Evolutionary conservation across 1,140 invertebrate genomes (phyloP).

Genomic region (Scaptomyza montana): DNA sequence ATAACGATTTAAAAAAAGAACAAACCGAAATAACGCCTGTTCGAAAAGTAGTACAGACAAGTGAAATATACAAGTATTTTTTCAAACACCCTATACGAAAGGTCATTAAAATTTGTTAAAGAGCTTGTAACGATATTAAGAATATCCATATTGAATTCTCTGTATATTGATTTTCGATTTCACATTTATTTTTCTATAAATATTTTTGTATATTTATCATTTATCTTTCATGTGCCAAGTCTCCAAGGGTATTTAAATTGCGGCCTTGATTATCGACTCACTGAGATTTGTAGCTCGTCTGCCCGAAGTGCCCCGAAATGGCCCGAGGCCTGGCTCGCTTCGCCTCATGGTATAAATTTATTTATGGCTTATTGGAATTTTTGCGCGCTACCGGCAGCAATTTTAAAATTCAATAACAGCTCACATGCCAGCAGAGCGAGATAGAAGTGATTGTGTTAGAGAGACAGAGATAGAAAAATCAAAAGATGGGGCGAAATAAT

Average conservation of each 20-base stretch:
- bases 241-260: conserved; percentile 63
- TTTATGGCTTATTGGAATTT: conserved; percentile 81
- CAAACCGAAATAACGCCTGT: conserved; percentile 53
- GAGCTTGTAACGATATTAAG: not conserved
- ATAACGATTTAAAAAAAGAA: conserved; percentile 34
- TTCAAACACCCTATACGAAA: conserved; percentile 23
- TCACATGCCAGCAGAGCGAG: conserved; percentile 44
- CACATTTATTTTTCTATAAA: too few relatives aligned
- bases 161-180: too few relatives aligned
- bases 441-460: not conserved
- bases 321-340: conserved; percentile 76
- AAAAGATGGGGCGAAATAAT: conserved; percentile 51
- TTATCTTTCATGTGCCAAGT: not conserved
- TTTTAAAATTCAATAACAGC: conserved; percentile 73
- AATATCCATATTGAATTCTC: conserved; percentile 13
- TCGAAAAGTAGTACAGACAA: conserved; percentile 67
- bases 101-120: not conserved
- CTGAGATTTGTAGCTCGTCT: conserved; percentile 19
- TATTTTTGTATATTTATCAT: too few relatives aligned
- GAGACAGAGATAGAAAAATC: conserved; percentile 7
- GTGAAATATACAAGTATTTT: conserved; percentile 64
- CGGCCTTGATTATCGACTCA: conserved; percentile 48
- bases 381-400: conserved; percentile 76
- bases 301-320: conserved; percentile 50
- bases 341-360: conserved; percentile 77